A percentile compares a stretch with the other conserved stretches of the same genome.
Evolutionary conservation across 2,888 invertebrate genomes (phyloP).

Genomic region (Cephonodes hylas): DNA sequence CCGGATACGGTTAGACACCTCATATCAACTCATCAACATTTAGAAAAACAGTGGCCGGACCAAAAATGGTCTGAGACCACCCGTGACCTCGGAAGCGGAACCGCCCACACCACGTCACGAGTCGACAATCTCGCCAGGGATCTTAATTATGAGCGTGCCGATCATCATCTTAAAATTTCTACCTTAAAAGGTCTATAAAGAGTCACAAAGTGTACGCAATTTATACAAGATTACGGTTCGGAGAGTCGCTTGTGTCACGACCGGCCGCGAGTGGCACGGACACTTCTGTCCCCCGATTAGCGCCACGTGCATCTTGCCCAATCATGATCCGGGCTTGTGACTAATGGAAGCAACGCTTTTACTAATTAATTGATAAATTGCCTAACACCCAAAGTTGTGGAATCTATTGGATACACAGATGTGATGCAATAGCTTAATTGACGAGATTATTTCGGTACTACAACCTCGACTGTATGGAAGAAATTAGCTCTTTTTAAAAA

Average conservation of each 20-base stretch:
- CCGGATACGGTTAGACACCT: slow-evolving; percentile 38
- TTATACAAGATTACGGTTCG: slow-evolving; percentile 71
- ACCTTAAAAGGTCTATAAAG: slow-evolving; percentile 79
- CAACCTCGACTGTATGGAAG: too few species aligned
- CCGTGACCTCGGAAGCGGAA: slow-evolving; percentile 74
- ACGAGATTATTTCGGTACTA: too few species aligned
- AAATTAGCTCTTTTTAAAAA: too few species aligned
- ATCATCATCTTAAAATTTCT: slow-evolving; percentile 79
- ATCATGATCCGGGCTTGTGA: slow-evolving; percentile 23
- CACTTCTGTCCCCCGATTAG: slow-evolving; percentile 64
- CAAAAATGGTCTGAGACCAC: slow-evolving; percentile 56
- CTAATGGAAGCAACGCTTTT: neutral
- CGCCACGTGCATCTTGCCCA: slow-evolving; percentile 54
- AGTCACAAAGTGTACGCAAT: slow-evolving; percentile 77
- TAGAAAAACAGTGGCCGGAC: slow-evolving; percentile 43
- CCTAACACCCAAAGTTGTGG: neutral
- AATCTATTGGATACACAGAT: neutral
- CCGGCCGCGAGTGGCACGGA: slow-evolving; percentile 43
- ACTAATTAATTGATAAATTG: neutral
- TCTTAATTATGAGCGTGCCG: slow-evolving; percentile 80
- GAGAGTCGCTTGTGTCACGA: slow-evolving; percentile 71
- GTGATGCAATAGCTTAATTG: too few species aligned
- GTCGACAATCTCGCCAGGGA: slow-evolving; percentile 56
- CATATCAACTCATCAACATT: slow-evolving; percentile 36
- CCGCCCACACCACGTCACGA: slow-evolving; percentile 78